These are phyloP conservation scores for Prochilodus magdalenae DNA, from an alignment of 2,113 vertebrate species.

Conservation along the genomic window DNA sequence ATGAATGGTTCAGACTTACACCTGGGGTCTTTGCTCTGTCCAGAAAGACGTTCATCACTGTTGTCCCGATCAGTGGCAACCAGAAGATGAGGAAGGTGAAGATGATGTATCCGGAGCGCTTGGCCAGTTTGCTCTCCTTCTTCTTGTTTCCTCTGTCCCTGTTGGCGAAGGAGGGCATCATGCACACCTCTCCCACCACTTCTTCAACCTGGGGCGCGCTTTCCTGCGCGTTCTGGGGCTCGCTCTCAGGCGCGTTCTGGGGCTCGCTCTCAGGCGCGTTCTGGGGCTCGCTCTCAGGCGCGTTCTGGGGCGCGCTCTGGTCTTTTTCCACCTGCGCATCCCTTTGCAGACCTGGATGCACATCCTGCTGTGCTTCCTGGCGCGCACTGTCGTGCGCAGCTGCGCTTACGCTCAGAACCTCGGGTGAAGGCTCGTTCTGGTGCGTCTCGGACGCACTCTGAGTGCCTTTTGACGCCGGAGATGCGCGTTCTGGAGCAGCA, in stretches of 20 bases:
- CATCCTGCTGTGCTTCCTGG: too few species aligned
- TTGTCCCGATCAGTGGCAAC: slow-evolving; percentile 71
- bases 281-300: neutral
- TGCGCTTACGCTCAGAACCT: too few species aligned
- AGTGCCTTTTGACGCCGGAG: neutral
- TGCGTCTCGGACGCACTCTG: neutral
- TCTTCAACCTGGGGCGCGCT: neutral
- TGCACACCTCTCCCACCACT: slow-evolving; percentile 72
- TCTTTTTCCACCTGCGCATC: neutral
- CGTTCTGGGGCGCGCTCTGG: neutral
- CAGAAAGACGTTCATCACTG: slow-evolving; percentile 64
- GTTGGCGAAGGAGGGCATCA: slow-evolving; percentile 70
- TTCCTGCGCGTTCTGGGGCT: neutral
- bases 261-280: neutral
- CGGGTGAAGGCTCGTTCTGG: too few species aligned
- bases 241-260: neutral
- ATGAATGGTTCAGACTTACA: slow-evolving; percentile 59
- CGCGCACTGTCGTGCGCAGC: neutral
- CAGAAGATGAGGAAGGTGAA: slow-evolving; percentile 77
- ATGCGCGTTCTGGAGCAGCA: too few species aligned
- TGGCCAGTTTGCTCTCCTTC: slow-evolving; percentile 78
- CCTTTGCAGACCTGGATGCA: too few species aligned
- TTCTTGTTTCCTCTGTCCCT: slow-evolving; percentile 68
- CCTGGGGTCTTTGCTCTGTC: slow-evolving; percentile 45
- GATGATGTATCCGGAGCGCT: slow-evolving; percentile 78